phyloP scores from a whole-genome alignment of 2,888 invertebrate species.

The Malacosoma neustria region DNA sequence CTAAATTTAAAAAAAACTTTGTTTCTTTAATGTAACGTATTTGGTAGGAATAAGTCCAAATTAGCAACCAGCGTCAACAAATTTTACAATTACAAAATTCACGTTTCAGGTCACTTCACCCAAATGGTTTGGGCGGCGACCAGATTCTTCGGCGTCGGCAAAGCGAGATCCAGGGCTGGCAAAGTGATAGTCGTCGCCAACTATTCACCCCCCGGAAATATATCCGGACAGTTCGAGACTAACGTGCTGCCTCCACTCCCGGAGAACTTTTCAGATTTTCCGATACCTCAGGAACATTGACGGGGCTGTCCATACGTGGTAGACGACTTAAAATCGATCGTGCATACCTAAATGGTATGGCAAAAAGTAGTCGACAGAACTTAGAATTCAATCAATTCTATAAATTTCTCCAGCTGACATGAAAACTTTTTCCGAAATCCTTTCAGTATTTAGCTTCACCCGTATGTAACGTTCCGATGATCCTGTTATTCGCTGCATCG shows the following conservation, averaged over 20 bases:
- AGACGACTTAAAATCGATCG: constrained; percentile 52
- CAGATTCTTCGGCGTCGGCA: constrained; percentile 86
- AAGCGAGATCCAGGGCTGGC: constrained; percentile 84
- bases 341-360: constrained; percentile 33
- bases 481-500: no score
- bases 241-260: constrained; percentile 86
- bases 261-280: constrained; percentile 69
- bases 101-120: constrained; percentile 87
- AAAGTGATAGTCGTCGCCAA: constrained; percentile 89
- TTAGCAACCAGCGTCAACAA: no score
- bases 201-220: constrained; percentile 88
- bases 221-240: constrained; percentile 81
- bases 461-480: no score
- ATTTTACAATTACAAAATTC: no score
- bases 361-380: no score
- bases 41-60: no score
- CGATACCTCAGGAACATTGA: constrained; percentile 52
- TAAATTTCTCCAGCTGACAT: no score
- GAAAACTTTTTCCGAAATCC: no score
- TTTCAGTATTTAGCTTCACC: no score
- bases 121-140: constrained; percentile 90
- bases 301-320: constrained; percentile 60
- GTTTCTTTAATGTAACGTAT: no score
- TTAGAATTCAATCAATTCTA: no score
- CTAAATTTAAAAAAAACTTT: no score